These are phyloP conservation scores for Laticauda colubrina DNA, from an alignment of 2,113 vertebrate species.

Conservation along the genomic window DNA sequence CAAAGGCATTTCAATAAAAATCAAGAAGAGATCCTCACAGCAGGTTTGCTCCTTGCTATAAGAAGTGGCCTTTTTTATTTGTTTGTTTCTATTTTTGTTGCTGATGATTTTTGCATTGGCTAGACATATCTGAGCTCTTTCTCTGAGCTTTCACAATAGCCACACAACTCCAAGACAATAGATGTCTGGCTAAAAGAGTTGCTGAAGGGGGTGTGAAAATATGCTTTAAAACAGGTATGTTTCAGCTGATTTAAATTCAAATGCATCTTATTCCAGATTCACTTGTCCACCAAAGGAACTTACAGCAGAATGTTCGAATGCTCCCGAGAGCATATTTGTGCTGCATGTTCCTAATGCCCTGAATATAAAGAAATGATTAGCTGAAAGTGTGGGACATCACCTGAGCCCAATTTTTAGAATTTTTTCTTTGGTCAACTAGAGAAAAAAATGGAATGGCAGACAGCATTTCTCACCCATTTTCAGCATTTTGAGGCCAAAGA, in stretches of 20 bases:
- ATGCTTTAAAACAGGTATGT: background rate
- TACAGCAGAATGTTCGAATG: background rate
- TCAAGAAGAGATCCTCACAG: background rate
- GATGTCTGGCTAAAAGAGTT: background rate
- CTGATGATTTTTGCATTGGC: background rate
- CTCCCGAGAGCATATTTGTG: background rate
- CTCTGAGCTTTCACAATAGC: background rate
- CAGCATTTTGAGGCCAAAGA: background rate
- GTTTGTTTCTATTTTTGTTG: background rate
- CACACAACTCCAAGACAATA: background rate
- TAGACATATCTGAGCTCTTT: background rate
- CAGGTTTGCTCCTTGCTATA: background rate
- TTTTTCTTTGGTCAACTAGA: background rate
- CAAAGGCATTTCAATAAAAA: background rate
- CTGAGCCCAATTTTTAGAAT: background rate
- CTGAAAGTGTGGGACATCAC: background rate
- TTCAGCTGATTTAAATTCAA: background rate
- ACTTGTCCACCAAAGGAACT: background rate
- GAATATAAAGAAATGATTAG: background rate
- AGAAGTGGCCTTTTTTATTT: background rate
- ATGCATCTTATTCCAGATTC: background rate
- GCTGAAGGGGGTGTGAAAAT: background rate
- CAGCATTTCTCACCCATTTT: background rate
- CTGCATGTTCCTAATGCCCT: background rate
- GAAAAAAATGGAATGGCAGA: background rate